Conservation (phyloP, 2,113 vertebrate genomes). For the Clinocottus analis region DNA sequence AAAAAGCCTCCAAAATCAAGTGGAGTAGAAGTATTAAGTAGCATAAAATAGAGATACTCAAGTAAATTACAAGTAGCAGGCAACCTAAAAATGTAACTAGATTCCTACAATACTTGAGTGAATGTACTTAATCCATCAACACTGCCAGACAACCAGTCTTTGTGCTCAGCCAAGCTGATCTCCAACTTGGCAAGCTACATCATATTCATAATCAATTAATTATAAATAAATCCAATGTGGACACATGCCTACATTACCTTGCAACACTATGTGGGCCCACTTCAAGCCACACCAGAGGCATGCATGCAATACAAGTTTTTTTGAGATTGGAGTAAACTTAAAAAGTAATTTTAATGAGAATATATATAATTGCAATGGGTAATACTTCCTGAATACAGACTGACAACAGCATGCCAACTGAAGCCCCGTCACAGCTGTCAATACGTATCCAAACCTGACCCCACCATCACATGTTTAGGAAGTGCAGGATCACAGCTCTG, state of each 20-base stretch:
- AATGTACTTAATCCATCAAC: neutral
- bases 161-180: neutral
- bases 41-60: neutral
- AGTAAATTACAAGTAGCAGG: neutral
- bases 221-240: neutral
- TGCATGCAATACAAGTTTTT: neutral
- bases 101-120: neutral
- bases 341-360: constrained; percentile 14
- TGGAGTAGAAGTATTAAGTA: neutral
- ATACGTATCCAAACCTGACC: constrained; percentile 52
- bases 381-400: constrained; percentile 15
- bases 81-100: neutral
- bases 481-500: constrained; percentile 42
- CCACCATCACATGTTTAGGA: constrained; percentile 51
- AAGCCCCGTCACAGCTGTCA: constrained; percentile 54
- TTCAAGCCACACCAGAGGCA: neutral
- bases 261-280: neutral
- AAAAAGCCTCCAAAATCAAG: neutral
- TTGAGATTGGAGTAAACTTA: neutral
- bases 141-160: neutral
- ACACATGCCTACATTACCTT: neutral
- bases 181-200: neutral
- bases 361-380: constrained; percentile 1
- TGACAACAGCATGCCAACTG: constrained; percentile 18
- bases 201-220: neutral